These are phyloP conservation scores for Megastigmus dorsalis DNA, from an alignment of 2,888 invertebrate species.

Conservation along the genomic window DNA sequence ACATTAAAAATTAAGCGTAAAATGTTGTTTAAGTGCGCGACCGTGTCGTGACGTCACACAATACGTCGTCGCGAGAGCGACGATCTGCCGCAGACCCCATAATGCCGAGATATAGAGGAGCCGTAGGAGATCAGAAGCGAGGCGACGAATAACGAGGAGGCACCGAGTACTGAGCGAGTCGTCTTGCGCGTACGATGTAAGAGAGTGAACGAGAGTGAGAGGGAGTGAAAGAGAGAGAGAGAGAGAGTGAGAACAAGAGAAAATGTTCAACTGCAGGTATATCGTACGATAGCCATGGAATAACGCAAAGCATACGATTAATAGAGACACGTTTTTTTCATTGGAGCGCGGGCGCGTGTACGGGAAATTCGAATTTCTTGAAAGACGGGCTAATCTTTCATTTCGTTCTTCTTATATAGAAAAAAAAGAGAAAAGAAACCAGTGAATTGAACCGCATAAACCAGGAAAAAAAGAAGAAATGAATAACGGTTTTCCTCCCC, in stretches of 20 bases:
- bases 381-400: conserved; percentile 37
- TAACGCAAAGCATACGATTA: too few species aligned
- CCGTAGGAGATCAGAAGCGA: background rate
- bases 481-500: conserved; percentile 11
- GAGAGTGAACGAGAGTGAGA: background rate
- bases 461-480: too few species aligned
- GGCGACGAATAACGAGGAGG: too few species aligned
- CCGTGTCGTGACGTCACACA: background rate
- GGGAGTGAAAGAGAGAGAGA: background rate
- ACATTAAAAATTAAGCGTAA: conserved; percentile 51
- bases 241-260: background rate
- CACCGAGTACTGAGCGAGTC: too few species aligned
- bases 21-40: conserved; percentile 31
- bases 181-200: too few species aligned
- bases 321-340: conserved; percentile 46
- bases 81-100: background rate
- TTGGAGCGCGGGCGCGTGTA: conserved; percentile 46
- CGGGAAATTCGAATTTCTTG: conserved; percentile 44
- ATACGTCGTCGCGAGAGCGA: background rate
- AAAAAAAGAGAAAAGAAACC: too few species aligned
- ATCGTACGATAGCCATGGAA: conserved; percentile 41
- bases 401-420: conserved; percentile 1
- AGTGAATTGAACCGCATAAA: too few species aligned
- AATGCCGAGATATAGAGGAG: too few species aligned
- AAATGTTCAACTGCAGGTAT: background rate